These are phyloP conservation scores for Ranitomeya variabilis DNA, from an alignment of 2,113 vertebrate species.

Conservation along the genomic window DNA sequence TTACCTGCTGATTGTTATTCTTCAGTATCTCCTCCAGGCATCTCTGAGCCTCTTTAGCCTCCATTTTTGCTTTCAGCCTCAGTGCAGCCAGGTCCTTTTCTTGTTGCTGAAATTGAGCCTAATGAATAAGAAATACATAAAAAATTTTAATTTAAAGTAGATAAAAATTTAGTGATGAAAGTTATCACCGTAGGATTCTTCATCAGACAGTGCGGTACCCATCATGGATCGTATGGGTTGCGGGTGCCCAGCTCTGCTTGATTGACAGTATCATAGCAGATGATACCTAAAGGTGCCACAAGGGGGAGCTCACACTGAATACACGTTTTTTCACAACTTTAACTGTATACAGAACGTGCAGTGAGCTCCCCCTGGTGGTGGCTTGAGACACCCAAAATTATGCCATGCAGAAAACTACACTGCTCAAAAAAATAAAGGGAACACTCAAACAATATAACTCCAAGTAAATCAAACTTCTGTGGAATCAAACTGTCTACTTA, in stretches of 20 bases:
- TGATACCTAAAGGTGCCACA: background rate
- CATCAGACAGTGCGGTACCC: background rate
- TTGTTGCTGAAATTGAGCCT: conserved; percentile 56
- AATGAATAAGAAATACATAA: background rate
- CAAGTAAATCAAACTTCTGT: no score
- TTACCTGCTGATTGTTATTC: conserved; percentile 1
- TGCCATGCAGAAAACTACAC: no score
- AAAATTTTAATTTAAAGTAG: background rate
- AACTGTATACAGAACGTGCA: background rate
- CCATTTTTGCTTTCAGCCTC: conserved; percentile 60
- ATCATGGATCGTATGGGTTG: background rate
- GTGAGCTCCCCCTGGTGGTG: background rate
- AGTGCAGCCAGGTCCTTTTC: conserved; percentile 58
- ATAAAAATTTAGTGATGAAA: no score
- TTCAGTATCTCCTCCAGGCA: conserved; percentile 59
- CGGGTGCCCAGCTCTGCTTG: background rate
- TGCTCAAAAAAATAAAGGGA: no score
- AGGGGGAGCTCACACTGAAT: background rate
- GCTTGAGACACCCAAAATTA: background rate
- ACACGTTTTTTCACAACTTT: background rate
- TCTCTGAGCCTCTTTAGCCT: conserved; percentile 63
- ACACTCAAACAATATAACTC: no score
- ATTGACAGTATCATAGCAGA: background rate
- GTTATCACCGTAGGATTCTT: background rate
- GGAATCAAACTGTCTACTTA: no score